phyloP scores from a whole-genome alignment of 1,140 invertebrate species.

The Drosophila lacteicornis region DNA sequence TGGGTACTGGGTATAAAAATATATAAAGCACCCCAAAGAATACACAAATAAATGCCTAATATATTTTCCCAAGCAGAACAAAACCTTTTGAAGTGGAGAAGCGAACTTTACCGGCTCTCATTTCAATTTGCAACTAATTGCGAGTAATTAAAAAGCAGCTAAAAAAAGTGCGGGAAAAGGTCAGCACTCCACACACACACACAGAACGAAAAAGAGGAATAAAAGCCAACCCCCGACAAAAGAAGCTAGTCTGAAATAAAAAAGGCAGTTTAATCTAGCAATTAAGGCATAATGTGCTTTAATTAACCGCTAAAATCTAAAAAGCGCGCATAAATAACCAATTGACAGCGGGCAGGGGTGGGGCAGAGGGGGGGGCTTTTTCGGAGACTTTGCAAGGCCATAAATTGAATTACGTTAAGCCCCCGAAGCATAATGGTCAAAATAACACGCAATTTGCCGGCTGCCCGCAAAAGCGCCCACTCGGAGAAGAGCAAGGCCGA shows the following conservation, averaged over 20 bases:
- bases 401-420: slow-evolving; percentile 82
- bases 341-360: slow-evolving; percentile 50
- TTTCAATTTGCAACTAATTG: slow-evolving; percentile 79
- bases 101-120: background rate
- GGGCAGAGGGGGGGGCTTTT: background rate
- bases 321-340: slow-evolving; percentile 77
- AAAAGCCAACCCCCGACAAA: background rate
- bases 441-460: slow-evolving; percentile 77
- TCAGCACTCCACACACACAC: slow-evolving; percentile 2
- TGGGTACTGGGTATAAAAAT: too few relatives aligned
- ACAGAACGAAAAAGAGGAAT: background rate
- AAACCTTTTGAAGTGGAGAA: background rate
- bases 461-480: slow-evolving; percentile 41
- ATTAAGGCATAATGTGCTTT: slow-evolving; percentile 78
- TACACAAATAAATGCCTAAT: too few relatives aligned
- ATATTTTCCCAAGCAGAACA: background rate
- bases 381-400: slow-evolving; percentile 52
- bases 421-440: slow-evolving; percentile 72
- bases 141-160: slow-evolving; percentile 67
- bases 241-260: slow-evolving; percentile 28
- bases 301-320: slow-evolving; percentile 82
- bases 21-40: too few relatives aligned
- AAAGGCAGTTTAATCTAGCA: slow-evolving; percentile 73
- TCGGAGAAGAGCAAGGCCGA: slow-evolving; percentile 11
- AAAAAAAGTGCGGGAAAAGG: slow-evolving; percentile 32